These are phyloP conservation scores for Campopleginae sp. DNA, from an alignment of 2,888 invertebrate species.

Conservation along the genomic window DNA sequence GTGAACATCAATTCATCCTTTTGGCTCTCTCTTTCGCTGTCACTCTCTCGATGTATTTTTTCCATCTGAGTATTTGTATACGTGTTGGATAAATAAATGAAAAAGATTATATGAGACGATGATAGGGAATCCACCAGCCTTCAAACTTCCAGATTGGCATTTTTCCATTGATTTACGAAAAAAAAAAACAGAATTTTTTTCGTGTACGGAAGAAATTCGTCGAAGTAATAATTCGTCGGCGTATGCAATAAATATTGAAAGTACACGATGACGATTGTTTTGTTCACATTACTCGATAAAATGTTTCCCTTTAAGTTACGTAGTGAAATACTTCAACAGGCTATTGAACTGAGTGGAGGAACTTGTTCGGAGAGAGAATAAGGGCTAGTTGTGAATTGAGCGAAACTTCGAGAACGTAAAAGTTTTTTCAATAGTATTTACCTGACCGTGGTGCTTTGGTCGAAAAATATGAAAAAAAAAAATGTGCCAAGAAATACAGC, in stretches of 20 bases:
- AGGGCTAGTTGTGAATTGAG: background rate
- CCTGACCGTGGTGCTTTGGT: background rate
- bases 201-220: too few relatives aligned
- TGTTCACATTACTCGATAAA: background rate
- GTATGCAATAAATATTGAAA: background rate
- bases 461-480: background rate
- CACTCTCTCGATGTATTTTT: background rate
- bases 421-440: background rate
- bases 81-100: conserved; percentile 22
- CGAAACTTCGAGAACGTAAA: background rate
- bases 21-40: conserved; percentile 35
- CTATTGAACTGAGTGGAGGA: background rate
- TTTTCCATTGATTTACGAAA: background rate
- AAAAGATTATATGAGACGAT: conserved; percentile 12
- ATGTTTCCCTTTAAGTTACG: background rate
- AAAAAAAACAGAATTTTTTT: background rate
- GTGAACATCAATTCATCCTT: conserved; percentile 53
- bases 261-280: background rate
- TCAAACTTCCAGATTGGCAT: background rate
- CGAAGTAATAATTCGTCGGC: background rate
- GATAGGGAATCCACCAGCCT: background rate
- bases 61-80: conserved; percentile 14
- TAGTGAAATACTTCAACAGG: background rate
- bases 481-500: background rate
- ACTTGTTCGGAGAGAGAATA: background rate